Conservation (phyloP, 2,113 vertebrate genomes). For the Coturnix japonica region DNA sequence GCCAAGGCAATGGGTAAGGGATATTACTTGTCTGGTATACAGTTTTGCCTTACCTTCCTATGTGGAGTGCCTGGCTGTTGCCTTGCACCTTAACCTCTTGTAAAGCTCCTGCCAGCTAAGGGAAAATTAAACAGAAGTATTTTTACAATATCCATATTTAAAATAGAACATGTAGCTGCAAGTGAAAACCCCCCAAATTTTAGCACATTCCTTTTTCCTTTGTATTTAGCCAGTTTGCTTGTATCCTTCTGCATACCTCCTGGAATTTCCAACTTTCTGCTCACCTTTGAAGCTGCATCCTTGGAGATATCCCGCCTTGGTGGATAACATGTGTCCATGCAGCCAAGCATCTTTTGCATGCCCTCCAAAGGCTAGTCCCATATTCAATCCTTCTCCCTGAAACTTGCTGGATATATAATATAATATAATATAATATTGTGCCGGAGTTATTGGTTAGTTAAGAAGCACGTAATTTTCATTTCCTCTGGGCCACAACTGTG, state of each 20-base stretch:
- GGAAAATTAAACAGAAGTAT: neutral
- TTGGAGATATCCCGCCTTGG: neutral
- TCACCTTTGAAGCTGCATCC: neutral
- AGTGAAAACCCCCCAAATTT: fast-evolving
- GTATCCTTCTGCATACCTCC: neutral
- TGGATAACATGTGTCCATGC: fast-evolving
- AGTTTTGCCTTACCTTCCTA: neutral
- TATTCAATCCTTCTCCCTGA: neutral
- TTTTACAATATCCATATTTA: neutral
- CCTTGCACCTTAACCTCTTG: neutral
- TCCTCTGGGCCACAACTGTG: conserved; percentile 8
- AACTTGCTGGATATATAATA: neutral
- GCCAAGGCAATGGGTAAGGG: neutral
- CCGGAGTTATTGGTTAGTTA: neutral
- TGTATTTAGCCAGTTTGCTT: neutral
- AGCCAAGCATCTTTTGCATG: neutral
- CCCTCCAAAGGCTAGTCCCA: neutral
- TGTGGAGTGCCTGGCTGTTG: neutral
- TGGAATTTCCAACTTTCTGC: neutral
- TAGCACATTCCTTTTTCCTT: neutral
- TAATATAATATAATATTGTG: neutral
- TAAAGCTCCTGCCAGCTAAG: neutral
- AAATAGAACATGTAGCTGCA: neutral
- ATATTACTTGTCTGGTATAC: neutral
- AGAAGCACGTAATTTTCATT: neutral